Evolutionary conservation across 2,888 invertebrate genomes (phyloP), one percentile per base, ranked within the genome.

Genomic region (Diarsia dahlii): DNA sequence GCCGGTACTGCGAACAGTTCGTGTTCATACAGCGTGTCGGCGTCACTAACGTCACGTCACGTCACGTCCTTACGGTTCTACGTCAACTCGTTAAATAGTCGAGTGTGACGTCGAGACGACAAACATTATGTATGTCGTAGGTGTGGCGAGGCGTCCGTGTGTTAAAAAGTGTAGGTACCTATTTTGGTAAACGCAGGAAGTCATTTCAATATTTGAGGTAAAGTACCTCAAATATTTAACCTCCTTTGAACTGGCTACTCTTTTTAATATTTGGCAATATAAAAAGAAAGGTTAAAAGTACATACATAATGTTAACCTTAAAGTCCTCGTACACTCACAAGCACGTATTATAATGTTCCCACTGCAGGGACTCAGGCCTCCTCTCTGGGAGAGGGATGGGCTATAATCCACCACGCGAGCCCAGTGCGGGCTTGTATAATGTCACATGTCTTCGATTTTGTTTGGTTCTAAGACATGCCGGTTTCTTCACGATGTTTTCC

Each of bases 11-110:
- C 34, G 39, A 54, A 15, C 6, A 9, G 28, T 9, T 56, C 34
- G 23, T 75, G 56, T 12, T 63, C 46, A 20, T 1, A 2, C 0
- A 12, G 23, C 76, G 23, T 23, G 56, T 28, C 39, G 20, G 12
- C 63, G 75, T 75, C 18, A 74, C 15, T 63, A 10, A 74, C 15
- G 3, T 63, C 10, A 74, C 15, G 3, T 9, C 39, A 39, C 39
- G 39, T 75, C 18, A 74, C 15, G 3, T 9, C n/a, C 34, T 66
- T 20, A 2, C 5, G 4, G 0, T n/a, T 28, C 48, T 58, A 23
- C 72, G 34, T 73, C 23, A 50, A 50, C 39, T 50, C 4, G 1
- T 28, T 52, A 62, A 71, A 50, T 45, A 52, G 20, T 74, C 60
- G 1, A 10, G 6, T 28, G 13, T 74, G 74, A 46, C 52, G 28